Percentiles rank a stretch among this genome's conserved stretches.
These are phyloP conservation scores for Coenonympha glycerion DNA, from an alignment of 2,888 invertebrate species.

Conservation along the genomic window DNA sequence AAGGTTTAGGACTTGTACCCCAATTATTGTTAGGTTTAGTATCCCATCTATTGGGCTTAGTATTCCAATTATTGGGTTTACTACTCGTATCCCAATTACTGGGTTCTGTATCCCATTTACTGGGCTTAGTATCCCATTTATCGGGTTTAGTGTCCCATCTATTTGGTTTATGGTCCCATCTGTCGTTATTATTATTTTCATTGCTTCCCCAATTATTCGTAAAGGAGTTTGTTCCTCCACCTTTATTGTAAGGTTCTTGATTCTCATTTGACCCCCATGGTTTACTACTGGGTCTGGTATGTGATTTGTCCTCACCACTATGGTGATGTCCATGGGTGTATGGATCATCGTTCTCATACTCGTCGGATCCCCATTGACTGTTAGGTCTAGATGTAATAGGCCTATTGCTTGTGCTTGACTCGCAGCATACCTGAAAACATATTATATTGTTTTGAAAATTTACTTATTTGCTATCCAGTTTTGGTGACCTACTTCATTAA, in stretches of 20 bases:
- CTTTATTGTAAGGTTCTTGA: not conserved
- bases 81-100: too few relatives aligned
- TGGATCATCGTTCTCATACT: not conserved
- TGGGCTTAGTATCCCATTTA: too few relatives aligned
- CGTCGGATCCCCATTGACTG: not conserved
- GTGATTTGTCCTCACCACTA: not conserved
- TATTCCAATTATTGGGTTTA: too few relatives aligned
- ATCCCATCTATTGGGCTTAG: too few relatives aligned
- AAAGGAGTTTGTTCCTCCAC: not conserved
- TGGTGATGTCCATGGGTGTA: not conserved
- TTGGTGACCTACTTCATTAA: too few relatives aligned
- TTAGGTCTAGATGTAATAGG: not conserved
- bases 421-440: conserved; percentile 44
- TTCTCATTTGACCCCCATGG: not conserved
- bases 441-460: not conserved
- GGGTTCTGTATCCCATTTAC: too few relatives aligned
- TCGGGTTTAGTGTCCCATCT: too few relatives aligned
- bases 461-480: not conserved
- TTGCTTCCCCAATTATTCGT: not conserved
- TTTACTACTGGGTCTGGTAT: not conserved
- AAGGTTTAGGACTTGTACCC: too few relatives aligned
- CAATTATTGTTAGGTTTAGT: too few relatives aligned
- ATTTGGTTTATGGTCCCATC: too few relatives aligned
- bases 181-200: too few relatives aligned
- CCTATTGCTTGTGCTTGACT: conserved; percentile 6